Evolutionary conservation across 37 sponge, comb jelly and placozoan species (phyloP), one percentile per base, ranked within the genome.

Genomic region (Axinella damicornis): DNA sequence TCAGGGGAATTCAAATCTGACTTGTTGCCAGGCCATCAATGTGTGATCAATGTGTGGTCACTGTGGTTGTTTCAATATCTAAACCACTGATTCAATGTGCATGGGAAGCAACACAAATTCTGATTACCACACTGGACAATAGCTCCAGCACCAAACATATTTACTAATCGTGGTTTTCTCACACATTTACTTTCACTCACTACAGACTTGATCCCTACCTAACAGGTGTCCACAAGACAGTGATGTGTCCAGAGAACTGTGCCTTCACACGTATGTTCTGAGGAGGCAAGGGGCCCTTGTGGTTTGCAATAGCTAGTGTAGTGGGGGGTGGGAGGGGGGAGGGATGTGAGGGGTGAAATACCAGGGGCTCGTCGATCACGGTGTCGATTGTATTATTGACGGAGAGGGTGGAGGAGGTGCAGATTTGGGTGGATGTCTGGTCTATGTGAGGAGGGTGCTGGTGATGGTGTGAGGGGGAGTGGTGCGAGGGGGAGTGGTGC

Each of bases 221-320:
- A 5, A 73, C 78, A 52, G 89, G 89, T 24, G 40, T 83, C 89
- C 89, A 89, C 11, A 64, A 76, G 27, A 88, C 71, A 66, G 70
- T 64, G n/a, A 88, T 18, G 17, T 31, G 2, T 35, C 74, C 70
- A 53, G 71, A 39, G 16, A 57, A 39, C 27, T 65, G 17, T 2
- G 71, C 46, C 18, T 33, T 28, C 6, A 74, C 88, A 31, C 71
- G 65, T 4, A 81, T 52, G 27, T 76, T n/a, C 22, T 24, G 31
- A n/a, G 82, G 82, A 30, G 82, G 71, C 17, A 30, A 34, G 24
- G 88, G 81, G 13, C 71, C 62, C 18, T 31, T 28, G 38, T 61
- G 63, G 46, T 12, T 46, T 12, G 46, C 46, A 46, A 9, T 4
- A 46, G 9, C 46, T 9, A 4, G 4, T 9, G 9, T 4, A 12